A percentile compares a stretch with the other conserved stretches of the same genome.
These are phyloP conservation scores for Platyscapa corneri DNA, from an alignment of 1,140 invertebrate species.

Conservation along the genomic window DNA sequence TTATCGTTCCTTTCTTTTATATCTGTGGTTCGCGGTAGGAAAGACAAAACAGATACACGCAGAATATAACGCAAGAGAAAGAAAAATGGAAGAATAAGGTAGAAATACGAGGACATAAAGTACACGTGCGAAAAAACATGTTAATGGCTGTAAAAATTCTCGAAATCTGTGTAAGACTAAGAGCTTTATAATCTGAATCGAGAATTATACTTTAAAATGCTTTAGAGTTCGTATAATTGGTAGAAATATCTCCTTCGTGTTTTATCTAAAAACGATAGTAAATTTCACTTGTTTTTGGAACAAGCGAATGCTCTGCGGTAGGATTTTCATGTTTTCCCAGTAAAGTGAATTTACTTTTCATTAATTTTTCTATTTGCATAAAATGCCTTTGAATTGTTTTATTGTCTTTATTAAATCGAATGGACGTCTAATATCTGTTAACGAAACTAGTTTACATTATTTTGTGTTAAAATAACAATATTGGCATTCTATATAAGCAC, in stretches of 20 bases:
- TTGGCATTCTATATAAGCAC: too few species aligned
- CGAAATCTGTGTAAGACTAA: background rate
- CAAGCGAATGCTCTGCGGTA: background rate
- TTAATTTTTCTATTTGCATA: background rate
- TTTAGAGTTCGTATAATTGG: background rate
- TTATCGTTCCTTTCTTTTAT: background rate
- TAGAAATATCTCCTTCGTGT: background rate
- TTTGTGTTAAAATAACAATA: background rate
- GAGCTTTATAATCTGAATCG: background rate
- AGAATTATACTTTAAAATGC: background rate
- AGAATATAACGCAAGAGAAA: background rate
- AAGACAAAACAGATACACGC: background rate
- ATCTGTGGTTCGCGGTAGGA: background rate
- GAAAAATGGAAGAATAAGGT: background rate
- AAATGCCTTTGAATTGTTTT: background rate
- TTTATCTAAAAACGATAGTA: background rate
- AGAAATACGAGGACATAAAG: background rate
- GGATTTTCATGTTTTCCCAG: background rate
- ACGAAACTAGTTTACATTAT: background rate
- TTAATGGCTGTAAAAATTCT: background rate
- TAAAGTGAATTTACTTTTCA: background rate
- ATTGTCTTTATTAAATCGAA: background rate
- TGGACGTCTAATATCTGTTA: background rate
- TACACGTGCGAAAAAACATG: background rate
- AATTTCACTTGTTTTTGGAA: background rate